These are phyloP conservation scores for Pseudopleuronectes americanus DNA, from an alignment of 2,797 vertebrate genomes.

Conservation along the genomic window DNA sequence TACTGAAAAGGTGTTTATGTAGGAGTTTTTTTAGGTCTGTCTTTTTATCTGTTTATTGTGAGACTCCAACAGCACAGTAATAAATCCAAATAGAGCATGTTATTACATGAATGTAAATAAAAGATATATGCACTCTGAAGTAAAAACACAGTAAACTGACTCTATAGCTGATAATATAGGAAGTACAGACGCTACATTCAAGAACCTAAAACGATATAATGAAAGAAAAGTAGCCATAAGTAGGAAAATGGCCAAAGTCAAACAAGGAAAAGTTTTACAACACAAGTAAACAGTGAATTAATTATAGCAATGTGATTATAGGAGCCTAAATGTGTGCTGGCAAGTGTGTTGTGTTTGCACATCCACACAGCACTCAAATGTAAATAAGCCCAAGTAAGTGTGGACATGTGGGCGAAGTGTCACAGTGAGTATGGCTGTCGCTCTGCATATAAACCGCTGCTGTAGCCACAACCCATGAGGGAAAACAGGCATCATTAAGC, in stretches of 20 bases:
- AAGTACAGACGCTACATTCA: neutral
- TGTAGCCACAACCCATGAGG: slow-evolving; percentile 33
- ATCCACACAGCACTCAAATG: slow-evolving; percentile 20
- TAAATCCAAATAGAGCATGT: too few species aligned
- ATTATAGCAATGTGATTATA: neutral
- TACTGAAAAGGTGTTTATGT: too few species aligned
- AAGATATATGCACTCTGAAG: too few species aligned
- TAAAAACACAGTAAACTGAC: neutral
- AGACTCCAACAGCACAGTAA: too few species aligned
- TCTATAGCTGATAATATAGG: neutral
- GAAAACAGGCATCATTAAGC: slow-evolving; percentile 62
- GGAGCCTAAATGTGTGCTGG: slow-evolving; percentile 11
- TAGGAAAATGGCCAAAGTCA: neutral
- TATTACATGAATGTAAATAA: too few species aligned
- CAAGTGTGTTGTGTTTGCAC: slow-evolving; percentile 12
- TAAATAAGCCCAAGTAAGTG: slow-evolving; percentile 14
- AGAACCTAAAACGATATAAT: neutral
- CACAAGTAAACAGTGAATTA: neutral
- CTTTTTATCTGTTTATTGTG: too few species aligned
- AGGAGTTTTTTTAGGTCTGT: too few species aligned
- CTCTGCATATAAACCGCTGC: slow-evolving; percentile 53
- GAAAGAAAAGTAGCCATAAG: neutral
- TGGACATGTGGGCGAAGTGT: slow-evolving; percentile 26
- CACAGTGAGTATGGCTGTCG: slow-evolving; percentile 34
- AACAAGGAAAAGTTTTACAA: neutral